Evolutionary conservation across 2,797 vertebrate genomes (phyloP), one percentile per base, ranked within the genome.

Genomic region (Podarcis lilfordi): DNA sequence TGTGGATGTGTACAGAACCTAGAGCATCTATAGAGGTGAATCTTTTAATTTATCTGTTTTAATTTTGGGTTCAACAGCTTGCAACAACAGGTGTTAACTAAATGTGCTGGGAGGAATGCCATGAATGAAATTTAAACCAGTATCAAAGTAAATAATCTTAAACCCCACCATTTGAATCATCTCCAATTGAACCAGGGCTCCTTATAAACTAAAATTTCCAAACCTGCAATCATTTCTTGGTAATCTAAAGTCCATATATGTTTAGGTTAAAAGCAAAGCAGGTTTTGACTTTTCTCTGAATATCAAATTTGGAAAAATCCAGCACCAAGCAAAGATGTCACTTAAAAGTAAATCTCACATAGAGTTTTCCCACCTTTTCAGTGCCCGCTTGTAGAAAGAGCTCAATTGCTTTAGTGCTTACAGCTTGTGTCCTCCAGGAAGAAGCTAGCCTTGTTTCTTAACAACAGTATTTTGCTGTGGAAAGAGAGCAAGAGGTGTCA

Each of bases 351-450:
- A 29, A 82, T 80, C 43, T 82, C 19, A 83, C 11, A 25, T 55
- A 27, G 19, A 35, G 27, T 79, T 59, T 37, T 85, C 15, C 71
- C 8, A 29, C 25, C 55, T 89, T 85, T 8, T 61, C 27, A 80
- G 69, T 32, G 78, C 64, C 84, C 71, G 35, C 13, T 40, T 27
- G 7, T 29, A 50, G 61, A 68, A 82, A 43, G 40, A 71, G 27
- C 86, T 87, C 64, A 80, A 35, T 88, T 79, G 61, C 27, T 55
- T 55, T 90, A 88, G 80, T 8, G 84, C 88, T 83, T 45, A 19
- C 23, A 89, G 23, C 9, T 66, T 45, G 5, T 75, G 80, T 80
- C 86, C 80, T 13, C 3, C 68, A 59, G 83, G 87, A 86, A 29
- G 27, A 15, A 80, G 17, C 82, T 35, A 23, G 21, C 80, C 8